Evolutionary conservation across 1,140 invertebrate genomes (phyloP), one percentile per base, ranked within the genome.

Genomic region (Lordiphosa clarofinis): DNA sequence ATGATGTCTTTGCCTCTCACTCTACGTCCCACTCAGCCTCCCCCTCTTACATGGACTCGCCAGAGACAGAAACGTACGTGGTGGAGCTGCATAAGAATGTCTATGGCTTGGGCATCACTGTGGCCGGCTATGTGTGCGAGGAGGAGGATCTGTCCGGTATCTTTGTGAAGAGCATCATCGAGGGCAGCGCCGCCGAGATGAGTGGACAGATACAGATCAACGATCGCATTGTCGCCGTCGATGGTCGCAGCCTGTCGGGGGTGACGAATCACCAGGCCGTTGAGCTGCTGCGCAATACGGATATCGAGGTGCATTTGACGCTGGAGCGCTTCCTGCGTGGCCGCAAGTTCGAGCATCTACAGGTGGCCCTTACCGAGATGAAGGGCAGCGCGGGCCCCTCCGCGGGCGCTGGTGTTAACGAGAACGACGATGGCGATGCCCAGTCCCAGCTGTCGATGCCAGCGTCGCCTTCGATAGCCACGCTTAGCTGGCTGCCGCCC

Each of bases 81-180:
- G 92, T 93, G 6, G 90, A 91, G 74, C 86, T 94, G 48, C 91
- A 90, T 69, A 93, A 93, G 73, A 93, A 93, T 88, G 92, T 93
- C 15, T 93, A 92, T 86, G 93, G 93, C 11, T 88, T 93, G 63
- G 93, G 93, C 15, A 93, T 93, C 33, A 93, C 92, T 2, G 92
- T 93, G 15, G 92, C 92, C 6, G 93, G 93, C 4, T 93, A 93
- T 87, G 92, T 93, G 0, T 93, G 93, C 86, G 93, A 93, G 73
- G 91, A 93, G 63, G 96, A 97, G 90, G 97, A 98, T 89, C 90
- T 98, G 2, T 96, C 96, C 47, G 88, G 88, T 3, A 98, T 99
- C 75, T 99, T 98, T 91, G 96, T 99, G 1, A 98, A 98, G 91
- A 97, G 96, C 89, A 94, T 99, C 50, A 96, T 96, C 67, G 94